Evolutionary conservation across 2,888 invertebrate genomes (phyloP).

Genomic region (Scaptomyza reducta): DNA sequence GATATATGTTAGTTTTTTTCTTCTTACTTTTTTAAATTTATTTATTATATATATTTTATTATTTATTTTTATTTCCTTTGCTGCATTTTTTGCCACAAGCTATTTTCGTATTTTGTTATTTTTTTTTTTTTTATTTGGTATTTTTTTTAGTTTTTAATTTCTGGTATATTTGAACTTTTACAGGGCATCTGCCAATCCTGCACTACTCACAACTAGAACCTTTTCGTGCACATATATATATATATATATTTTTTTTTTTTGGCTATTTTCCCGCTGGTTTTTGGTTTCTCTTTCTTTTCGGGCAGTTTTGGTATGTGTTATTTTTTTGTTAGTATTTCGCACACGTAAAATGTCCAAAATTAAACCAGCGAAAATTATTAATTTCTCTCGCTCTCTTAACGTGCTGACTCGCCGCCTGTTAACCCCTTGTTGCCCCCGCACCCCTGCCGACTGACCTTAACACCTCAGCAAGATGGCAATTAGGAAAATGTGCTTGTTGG

Average conservation of each 20-base stretch:
- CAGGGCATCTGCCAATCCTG: not conserved
- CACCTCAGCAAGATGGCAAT: constrained; percentile 45
- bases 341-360: constrained; percentile 70
- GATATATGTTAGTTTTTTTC: too few species aligned
- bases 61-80: not conserved
- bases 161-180: not conserved
- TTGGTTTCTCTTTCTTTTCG: not conserved
- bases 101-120: too few species aligned
- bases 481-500: constrained; percentile 71
- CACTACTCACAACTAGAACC: not conserved
- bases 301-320: constrained; percentile 16
- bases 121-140: too few species aligned
- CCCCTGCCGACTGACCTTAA: not conserved
- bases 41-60: not conserved
- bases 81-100: constrained; percentile 3
- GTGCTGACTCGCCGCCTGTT: constrained; percentile 18
- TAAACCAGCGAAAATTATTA: constrained; percentile 69
- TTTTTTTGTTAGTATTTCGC: constrained; percentile 52
- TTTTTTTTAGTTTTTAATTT: not conserved
- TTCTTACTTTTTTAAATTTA: not conserved
- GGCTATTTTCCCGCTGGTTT: not conserved
- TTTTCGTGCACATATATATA: too few species aligned
- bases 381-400: constrained; percentile 42
- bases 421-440: constrained; percentile 38
- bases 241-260: too few species aligned